phyloP scores from a whole-genome alignment of 2,113 vertebrate species.

The Lepus americanus region DNA sequence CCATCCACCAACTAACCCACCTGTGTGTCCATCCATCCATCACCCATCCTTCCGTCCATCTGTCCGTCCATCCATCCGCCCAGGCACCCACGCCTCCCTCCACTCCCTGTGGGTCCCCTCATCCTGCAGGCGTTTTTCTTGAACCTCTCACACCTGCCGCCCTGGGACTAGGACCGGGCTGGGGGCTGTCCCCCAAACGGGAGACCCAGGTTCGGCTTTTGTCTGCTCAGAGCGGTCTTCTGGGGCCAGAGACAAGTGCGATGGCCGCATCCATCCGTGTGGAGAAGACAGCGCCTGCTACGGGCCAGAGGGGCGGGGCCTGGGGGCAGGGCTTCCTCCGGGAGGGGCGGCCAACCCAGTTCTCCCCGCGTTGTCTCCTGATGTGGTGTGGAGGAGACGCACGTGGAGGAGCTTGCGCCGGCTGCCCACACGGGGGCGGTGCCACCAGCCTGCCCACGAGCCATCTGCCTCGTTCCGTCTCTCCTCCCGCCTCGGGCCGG shows the following conservation, averaged over 20 bases:
- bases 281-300: not conserved
- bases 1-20: too few relatives aligned
- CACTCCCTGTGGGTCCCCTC: too few relatives aligned
- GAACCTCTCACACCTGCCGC: not conserved
- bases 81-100: fast-evolving
- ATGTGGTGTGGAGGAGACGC: not conserved
- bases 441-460: conserved; percentile 70
- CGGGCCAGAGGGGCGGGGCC: not conserved
- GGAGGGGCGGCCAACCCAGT: not conserved
- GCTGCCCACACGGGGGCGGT: not conserved
- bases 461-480: conserved; percentile 73
- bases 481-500: not conserved
- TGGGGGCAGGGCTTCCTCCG: not conserved
- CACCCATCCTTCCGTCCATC: not conserved
- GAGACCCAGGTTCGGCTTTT: not conserved
- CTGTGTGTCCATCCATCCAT: not conserved
- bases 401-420: not conserved
- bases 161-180: not conserved
- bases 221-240: not conserved
- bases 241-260: not conserved
- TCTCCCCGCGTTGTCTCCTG: not conserved
- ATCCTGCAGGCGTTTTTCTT: not conserved
- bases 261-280: fast-evolving
- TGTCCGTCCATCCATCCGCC: fast-evolving
- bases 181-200: too few relatives aligned